These are phyloP conservation scores for Perithous albicinctus DNA, from an alignment of 2,888 invertebrate genomes.

Conservation along the genomic window DNA sequence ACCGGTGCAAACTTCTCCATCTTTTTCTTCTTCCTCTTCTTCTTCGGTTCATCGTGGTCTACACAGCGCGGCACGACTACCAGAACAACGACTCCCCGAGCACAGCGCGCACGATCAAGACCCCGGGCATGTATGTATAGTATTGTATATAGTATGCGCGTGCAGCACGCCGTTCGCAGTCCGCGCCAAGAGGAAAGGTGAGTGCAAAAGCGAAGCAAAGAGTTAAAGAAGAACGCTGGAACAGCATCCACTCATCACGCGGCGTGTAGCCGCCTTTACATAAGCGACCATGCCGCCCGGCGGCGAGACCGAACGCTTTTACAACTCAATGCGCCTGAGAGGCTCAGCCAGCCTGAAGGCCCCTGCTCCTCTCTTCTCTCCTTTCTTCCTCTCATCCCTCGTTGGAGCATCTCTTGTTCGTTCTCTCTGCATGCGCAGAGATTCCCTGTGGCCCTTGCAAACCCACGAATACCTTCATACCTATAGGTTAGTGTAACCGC, in stretches of 20 bases:
- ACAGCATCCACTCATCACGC: constrained; percentile 85
- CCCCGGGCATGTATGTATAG: constrained; percentile 48
- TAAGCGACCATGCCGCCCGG: constrained; percentile 83
- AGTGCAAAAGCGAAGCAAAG: constrained; percentile 80
- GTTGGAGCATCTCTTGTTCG: constrained; percentile 55
- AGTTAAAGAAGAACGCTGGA: constrained; percentile 83
- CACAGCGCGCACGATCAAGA: constrained; percentile 61
- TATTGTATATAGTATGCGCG: constrained; percentile 56
- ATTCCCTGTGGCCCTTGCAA: constrained; percentile 60
- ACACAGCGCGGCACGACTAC: constrained; percentile 66
- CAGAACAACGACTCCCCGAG: constrained; percentile 61
- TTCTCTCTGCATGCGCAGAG: constrained; percentile 63
- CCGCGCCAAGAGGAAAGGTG: constrained; percentile 61
- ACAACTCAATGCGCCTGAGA: constrained; percentile 84
- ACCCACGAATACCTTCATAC: constrained; percentile 62
- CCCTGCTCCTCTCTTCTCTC: constrained; percentile 65
- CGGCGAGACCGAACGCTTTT: constrained; percentile 84
- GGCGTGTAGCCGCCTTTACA: constrained; percentile 85
- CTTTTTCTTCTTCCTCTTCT: constrained; percentile 25
- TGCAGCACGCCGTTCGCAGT: constrained; percentile 62
- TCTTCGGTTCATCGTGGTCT: constrained; percentile 47
- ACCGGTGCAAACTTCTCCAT: constrained; percentile 44
- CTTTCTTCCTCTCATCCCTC: constrained; percentile 60
- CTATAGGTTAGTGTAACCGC: constrained; percentile 46
- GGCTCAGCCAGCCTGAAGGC: constrained; percentile 67